Evolutionary conservation across 2,113 vertebrate species (phyloP).

Genomic region (Stictonetta naevosa): DNA sequence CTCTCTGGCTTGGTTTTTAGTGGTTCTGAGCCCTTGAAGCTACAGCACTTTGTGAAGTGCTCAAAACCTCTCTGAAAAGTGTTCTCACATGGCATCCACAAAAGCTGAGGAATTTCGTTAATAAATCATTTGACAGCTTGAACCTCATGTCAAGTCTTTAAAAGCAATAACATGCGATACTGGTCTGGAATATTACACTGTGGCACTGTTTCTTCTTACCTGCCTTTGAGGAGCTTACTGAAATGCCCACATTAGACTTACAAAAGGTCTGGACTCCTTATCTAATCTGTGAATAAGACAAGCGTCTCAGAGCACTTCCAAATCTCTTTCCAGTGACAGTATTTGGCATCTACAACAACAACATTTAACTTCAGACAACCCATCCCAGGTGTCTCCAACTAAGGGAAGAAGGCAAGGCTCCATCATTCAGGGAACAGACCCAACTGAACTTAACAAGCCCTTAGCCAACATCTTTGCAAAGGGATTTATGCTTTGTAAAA

Average conservation of each 20-base stretch:
- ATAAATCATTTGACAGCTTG: background rate
- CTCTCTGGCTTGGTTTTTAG: background rate
- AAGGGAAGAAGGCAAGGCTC: background rate
- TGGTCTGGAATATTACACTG: background rate
- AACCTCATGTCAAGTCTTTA: background rate
- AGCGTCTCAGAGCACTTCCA: background rate
- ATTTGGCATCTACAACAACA: background rate
- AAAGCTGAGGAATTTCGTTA: background rate
- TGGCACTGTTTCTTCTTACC: background rate
- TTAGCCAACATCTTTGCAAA: background rate
- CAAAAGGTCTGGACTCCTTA: background rate
- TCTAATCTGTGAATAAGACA: background rate
- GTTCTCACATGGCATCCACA: background rate
- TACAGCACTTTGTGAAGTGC: background rate
- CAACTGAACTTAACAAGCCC: background rate
- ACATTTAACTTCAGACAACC: background rate
- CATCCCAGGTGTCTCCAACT: background rate
- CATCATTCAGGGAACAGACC: background rate
- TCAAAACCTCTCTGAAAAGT: background rate
- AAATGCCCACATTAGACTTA: background rate
- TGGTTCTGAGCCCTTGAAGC: background rate
- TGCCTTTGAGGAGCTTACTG: background rate
- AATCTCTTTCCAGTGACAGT: background rate
- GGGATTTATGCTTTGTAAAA: background rate
- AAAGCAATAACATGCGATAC: background rate